Evolutionary conservation across 2,113 vertebrate species (phyloP).

Genomic region (Castor canadensis): DNA sequence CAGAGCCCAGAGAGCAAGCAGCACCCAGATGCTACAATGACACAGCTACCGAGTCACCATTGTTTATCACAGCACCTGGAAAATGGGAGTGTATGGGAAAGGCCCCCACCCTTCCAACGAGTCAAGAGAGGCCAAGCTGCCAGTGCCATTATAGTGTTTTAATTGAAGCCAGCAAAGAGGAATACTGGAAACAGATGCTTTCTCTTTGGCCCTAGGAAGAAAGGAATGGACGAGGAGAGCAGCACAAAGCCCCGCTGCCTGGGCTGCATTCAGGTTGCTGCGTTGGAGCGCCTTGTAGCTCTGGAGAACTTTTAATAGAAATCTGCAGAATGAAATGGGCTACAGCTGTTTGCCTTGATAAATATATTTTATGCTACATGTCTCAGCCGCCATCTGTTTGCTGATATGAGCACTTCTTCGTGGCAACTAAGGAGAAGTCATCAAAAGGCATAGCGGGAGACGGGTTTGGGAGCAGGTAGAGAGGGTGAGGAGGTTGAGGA

Average conservation of each 20-base stretch:
- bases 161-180: neutral
- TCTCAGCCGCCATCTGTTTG: conserved; percentile 89
- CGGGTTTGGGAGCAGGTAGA: conserved; percentile 77
- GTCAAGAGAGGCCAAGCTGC: neutral
- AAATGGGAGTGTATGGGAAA: no score
- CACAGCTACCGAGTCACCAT: no score
- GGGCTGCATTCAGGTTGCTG: conserved; percentile 76
- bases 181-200: neutral
- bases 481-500: conserved; percentile 68
- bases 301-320: conserved; percentile 89
- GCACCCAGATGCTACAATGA: neutral
- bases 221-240: conserved; percentile 33
- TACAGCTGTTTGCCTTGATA: conserved; percentile 91
- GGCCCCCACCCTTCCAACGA: neutral
- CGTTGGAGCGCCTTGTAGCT: conserved; percentile 82
- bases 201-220: conserved; percentile 50
- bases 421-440: conserved; percentile 83
- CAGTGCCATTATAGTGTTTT: neutral
- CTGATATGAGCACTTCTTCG: conserved; percentile 87
- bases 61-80: neutral
- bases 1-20: neutral
- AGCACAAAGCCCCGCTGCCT: conserved; percentile 70
- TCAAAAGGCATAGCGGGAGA: conserved; percentile 81
- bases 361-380: conserved; percentile 90
- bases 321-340: conserved; percentile 86